phyloP scores from a whole-genome alignment of 2,888 invertebrate genomes.

The Sacculina carcini region DNA sequence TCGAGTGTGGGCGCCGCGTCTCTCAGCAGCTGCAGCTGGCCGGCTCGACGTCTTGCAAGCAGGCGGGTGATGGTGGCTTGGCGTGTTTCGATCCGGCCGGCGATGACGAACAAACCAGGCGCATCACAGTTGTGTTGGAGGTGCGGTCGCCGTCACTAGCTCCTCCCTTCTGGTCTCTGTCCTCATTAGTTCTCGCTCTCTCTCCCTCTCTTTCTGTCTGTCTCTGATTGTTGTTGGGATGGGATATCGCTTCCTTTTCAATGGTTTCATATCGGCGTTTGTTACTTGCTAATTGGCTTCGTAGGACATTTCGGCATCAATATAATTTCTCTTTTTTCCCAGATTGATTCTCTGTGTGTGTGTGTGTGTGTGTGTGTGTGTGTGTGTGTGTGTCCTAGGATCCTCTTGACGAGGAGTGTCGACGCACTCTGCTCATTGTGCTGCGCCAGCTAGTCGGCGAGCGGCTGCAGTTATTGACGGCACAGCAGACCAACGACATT shows the following conservation, averaged over 20 bases:
- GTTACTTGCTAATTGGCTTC: no score
- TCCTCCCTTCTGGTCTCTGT: constrained; percentile 20
- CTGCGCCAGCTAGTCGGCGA: constrained; percentile 25
- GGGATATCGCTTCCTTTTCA: no score
- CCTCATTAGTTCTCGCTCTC: constrained; percentile 20
- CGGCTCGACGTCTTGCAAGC: no score
- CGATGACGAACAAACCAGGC: constrained; percentile 35
- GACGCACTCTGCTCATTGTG: background rate
- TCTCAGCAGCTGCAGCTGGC: constrained; percentile 18
- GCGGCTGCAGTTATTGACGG: constrained; percentile 39
- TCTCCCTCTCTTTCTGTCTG: no score
- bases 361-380: background rate
- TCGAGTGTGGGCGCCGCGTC: constrained; percentile 37
- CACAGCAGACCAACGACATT: constrained; percentile 53
- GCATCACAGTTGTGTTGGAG: constrained; percentile 36
- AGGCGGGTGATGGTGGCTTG: no score
- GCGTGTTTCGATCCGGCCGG: constrained; percentile 27
- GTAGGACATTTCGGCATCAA: no score
- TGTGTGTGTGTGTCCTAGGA: no score
- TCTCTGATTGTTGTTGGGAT: no score
- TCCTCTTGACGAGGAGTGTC: background rate
- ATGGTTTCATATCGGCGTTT: no score
- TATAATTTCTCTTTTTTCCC: constrained; percentile 7
- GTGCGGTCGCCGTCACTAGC: background rate
- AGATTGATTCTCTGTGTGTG: background rate